These are phyloP conservation scores for Amphiprion percula DNA, from an alignment of 2,113 vertebrate species.

Conservation along the genomic window DNA sequence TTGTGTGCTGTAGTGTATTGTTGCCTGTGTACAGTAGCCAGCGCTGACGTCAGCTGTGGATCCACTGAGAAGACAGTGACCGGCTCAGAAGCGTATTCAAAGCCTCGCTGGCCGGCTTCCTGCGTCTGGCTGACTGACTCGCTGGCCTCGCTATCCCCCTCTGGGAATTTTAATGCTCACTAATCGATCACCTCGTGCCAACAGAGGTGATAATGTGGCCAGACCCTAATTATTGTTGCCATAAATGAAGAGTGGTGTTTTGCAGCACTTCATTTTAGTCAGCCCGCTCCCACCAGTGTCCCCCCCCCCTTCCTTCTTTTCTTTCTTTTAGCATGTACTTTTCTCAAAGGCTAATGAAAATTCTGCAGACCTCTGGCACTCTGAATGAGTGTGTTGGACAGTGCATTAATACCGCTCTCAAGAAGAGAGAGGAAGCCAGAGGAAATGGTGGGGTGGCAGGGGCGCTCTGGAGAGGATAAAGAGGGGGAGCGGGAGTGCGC, in stretches of 20 bases:
- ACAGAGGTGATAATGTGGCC: conserved; percentile 70
- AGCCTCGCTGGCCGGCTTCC: conserved; percentile 56
- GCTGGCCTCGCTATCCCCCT: conserved; percentile 58
- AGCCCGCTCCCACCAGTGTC: neutral
- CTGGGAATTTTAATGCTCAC: conserved; percentile 69
- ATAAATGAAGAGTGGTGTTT: conserved; percentile 73
- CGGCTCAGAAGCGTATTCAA: conserved; percentile 21
- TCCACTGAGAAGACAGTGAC: conserved; percentile 38
- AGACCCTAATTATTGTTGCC: conserved; percentile 76
- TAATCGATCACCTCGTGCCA: conserved; percentile 78
- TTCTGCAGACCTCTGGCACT: conserved; percentile 59
- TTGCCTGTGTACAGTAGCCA: conserved; percentile 62
- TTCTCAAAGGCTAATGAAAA: conserved; percentile 72
- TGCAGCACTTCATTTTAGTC: conserved; percentile 65
- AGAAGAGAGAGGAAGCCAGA: conserved; percentile 57
- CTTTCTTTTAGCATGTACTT: conserved; percentile 39
- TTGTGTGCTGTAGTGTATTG: conserved; percentile 49
- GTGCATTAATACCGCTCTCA: conserved; percentile 78
- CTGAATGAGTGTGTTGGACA: conserved; percentile 66
- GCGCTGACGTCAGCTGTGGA: conserved; percentile 55
- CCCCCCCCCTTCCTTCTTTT: conserved; percentile 2
- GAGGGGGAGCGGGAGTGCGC: conserved; percentile 33
- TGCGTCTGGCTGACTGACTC: conserved; percentile 54
- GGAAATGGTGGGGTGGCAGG: conserved; percentile 34
- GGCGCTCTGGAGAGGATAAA: conserved; percentile 38